A percentile compares a stretch with the other conserved stretches of the same genome.
Evolutionary conservation across 2,888 invertebrate genomes (phyloP).

Genomic region (Stenolophus ochropezus): DNA sequence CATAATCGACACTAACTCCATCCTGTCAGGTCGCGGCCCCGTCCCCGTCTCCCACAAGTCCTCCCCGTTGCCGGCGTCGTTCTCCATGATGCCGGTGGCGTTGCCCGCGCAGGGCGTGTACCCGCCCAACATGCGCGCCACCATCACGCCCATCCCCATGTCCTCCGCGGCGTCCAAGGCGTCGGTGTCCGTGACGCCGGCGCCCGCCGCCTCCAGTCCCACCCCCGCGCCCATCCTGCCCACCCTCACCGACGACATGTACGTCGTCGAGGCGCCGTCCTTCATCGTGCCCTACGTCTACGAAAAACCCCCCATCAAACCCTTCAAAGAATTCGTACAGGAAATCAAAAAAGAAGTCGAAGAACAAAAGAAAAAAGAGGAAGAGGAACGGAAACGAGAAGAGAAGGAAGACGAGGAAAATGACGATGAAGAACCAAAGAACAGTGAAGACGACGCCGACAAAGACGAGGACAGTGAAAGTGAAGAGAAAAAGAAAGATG

Average conservation of each 20-base stretch:
- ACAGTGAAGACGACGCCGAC: conserved; percentile 63
- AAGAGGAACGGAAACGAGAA: conserved; percentile 69
- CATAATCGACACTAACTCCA: conserved; percentile 86
- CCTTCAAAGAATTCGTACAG: conserved; percentile 83
- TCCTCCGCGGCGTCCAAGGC: conserved; percentile 66
- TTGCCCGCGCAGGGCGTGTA: conserved; percentile 80
- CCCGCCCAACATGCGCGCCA: conserved; percentile 77
- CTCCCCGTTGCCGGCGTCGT: conserved; percentile 68
- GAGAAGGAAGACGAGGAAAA: conserved; percentile 72
- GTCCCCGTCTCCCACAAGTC: conserved; percentile 73
- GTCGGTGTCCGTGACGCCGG: conserved; percentile 52
- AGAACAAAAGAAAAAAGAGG: conserved; percentile 74
- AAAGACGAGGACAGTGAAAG: conserved; percentile 63
- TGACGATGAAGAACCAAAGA: conserved; percentile 64
- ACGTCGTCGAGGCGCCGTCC: conserved; percentile 93
- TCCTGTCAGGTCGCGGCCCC: conserved; percentile 79
- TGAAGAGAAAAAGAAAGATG: conserved; percentile 63
- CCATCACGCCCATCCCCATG: conserved; percentile 76
- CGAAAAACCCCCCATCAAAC: conserved; percentile 89
- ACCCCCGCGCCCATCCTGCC: conserved; percentile 80
- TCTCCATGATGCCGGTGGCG: conserved; percentile 74
- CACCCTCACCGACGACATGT: conserved; percentile 92
- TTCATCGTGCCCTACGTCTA: conserved; percentile 96
- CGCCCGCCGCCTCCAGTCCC: conserved; percentile 66
- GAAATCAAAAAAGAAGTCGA: conserved; percentile 80